phyloP scores from a whole-genome alignment of 2,888 invertebrate species.

The Zeuzera pyrina region DNA sequence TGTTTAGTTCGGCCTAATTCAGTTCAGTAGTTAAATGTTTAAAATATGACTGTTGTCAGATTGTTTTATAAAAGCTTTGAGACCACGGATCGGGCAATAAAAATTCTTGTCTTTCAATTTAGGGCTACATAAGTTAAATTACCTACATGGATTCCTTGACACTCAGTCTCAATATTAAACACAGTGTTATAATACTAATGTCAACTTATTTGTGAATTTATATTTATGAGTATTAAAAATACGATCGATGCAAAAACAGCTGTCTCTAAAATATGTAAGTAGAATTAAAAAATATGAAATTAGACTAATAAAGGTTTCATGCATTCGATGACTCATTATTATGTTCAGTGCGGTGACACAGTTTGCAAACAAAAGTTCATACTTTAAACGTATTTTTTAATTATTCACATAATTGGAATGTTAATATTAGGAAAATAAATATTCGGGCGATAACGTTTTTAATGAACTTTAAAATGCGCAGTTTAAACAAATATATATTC shows the following conservation, averaged over 20 bases:
- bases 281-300: too few species aligned
- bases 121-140: conserved; percentile 17
- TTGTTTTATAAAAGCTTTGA: conserved; percentile 24
- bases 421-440: too few species aligned
- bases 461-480: too few species aligned
- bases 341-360: too few species aligned
- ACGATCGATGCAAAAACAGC: not conserved
- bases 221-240: not conserved
- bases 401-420: too few species aligned
- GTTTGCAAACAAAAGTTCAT: too few species aligned
- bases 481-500: too few species aligned
- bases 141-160: conserved; percentile 20
- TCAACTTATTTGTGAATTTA: not conserved
- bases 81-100: conserved; percentile 25
- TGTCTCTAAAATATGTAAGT: not conserved
- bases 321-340: too few species aligned
- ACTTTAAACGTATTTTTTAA: too few species aligned
- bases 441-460: too few species aligned
- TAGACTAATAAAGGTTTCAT: too few species aligned
- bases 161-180: conserved; percentile 1
- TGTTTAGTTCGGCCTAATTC: conserved; percentile 26
- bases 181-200: not conserved
- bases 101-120: conserved; percentile 33
- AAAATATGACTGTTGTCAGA: conserved; percentile 43
- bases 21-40: conserved; percentile 38